phyloP scores from a whole-genome alignment of 1,140 invertebrate species.

The Cotesia glomerata region DNA sequence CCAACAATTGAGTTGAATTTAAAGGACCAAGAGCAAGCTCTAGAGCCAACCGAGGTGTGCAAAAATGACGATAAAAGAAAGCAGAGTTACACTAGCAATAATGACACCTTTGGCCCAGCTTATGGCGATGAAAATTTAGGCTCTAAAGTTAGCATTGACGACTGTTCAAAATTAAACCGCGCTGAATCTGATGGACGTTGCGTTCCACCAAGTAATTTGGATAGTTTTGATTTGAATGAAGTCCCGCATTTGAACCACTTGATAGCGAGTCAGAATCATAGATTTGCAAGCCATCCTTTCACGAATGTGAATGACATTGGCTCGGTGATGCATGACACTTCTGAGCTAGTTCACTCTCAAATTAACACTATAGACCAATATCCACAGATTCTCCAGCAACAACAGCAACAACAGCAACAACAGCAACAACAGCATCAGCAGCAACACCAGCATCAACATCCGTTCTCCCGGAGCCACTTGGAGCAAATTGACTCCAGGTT shows the following conservation, averaged over 20 bases:
- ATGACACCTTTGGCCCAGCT: constrained; percentile 43
- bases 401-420: constrained; percentile 46
- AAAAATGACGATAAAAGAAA: constrained; percentile 51
- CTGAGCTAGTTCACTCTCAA: constrained; percentile 50
- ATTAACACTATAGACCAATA: constrained; percentile 53
- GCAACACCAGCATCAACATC: constrained; percentile 44
- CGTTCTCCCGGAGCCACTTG: constrained; percentile 43
- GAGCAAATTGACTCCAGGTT: constrained; percentile 37
- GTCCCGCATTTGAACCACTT: constrained; percentile 56
- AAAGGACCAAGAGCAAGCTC: constrained; percentile 13
- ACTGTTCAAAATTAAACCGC: constrained; percentile 61
- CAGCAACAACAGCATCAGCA: too few species aligned
- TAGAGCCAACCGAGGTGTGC: constrained; percentile 21
- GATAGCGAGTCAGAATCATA: constrained; percentile 57
- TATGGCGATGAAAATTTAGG: constrained; percentile 49
- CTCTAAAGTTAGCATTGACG: constrained; percentile 54
- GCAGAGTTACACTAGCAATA: constrained; percentile 48
- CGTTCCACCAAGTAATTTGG: constrained; percentile 67
- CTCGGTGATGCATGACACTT: constrained; percentile 45
- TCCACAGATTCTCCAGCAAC: constrained; percentile 42
- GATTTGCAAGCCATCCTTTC: constrained; percentile 52
- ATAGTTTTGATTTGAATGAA: constrained; percentile 56
- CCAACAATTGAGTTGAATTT: constrained; percentile 4
- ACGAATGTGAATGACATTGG: constrained; percentile 53
- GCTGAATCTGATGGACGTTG: constrained; percentile 70